Evolutionary conservation across 2,113 vertebrate genomes (phyloP), one percentile per base, ranked within the genome.

Genomic region (Sebastes fasciatus): DNA sequence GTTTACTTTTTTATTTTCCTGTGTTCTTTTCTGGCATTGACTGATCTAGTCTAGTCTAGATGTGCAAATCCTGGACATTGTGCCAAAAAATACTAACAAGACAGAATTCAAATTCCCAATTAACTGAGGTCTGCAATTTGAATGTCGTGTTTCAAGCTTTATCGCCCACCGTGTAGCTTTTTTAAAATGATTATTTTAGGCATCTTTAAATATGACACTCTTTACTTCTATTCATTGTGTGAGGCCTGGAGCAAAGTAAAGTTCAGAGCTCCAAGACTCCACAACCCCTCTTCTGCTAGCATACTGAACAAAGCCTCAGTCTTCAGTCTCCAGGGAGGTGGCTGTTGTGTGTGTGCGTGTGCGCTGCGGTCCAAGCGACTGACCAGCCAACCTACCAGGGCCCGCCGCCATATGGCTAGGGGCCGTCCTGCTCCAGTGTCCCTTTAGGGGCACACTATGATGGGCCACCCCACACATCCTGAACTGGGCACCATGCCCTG

Each of bases 371-470:
- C 75, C 69, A 82, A 82, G 26, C 77, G 55, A 82, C 73, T 88
- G 64, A 71, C 57, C 58, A 78, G 82, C 66, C 65, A 77, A 78
- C 19, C 81, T 74, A 73, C 58, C 42, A 86, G 73, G 73, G 76
- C 86, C 63, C 54, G 19, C 52, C n/a, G 45, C 80, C 90, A 89
- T 84, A 85, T 79, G 63, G 85, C 69, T 54, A 16, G 75, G 14
- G 76, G 81, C 73, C 77, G 45, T 77, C 72, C 71, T 75, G 69
- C 60, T 77, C 57, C 40, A 42, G 72, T 75, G 82, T 78, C 78
- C 80, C 77, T 86, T 66, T 78, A 73, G 60, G 72, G 75, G 40
- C 49, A 71, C 73, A 82, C 80, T 54, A 57, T 63, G 74, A 86
- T 61, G 54, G 66, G 69, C 55, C 34, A 68, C 42, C 80, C 75